phyloP scores from a whole-genome alignment of 2,113 vertebrate genomes.

The Mesitornis unicolor region DNA sequence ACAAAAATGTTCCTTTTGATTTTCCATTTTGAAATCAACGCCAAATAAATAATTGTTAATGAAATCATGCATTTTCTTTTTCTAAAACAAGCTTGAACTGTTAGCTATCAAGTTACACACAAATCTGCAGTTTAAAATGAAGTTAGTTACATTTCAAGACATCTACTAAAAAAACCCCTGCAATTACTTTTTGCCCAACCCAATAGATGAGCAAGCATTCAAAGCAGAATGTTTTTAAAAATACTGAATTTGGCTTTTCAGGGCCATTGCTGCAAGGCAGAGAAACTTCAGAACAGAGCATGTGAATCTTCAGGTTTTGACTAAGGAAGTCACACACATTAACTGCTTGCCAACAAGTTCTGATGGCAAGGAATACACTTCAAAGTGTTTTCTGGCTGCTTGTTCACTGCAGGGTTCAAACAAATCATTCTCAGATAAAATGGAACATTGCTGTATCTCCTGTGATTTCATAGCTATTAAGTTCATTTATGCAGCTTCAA shows the following conservation, averaged over 20 bases:
- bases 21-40: no score
- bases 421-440: neutral
- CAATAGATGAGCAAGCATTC: neutral
- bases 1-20: no score
- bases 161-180: no score
- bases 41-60: no score
- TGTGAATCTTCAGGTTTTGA: neutral
- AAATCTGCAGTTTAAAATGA: no score
- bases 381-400: neutral
- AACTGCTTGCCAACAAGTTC: neutral
- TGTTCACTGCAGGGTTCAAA: neutral
- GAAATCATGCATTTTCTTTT: no score
- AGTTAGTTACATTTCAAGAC: no score
- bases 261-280: neutral
- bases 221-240: neutral
- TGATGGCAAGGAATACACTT: neutral
- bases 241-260: neutral
- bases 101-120: no score
- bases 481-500: neutral
- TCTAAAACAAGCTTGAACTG: no score
- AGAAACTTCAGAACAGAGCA: neutral
- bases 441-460: neutral
- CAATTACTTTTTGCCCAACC: no score
- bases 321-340: neutral
- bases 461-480: neutral